Evolutionary conservation across 2,888 invertebrate genomes (phyloP).

Genomic region (Xanthia togata): DNA sequence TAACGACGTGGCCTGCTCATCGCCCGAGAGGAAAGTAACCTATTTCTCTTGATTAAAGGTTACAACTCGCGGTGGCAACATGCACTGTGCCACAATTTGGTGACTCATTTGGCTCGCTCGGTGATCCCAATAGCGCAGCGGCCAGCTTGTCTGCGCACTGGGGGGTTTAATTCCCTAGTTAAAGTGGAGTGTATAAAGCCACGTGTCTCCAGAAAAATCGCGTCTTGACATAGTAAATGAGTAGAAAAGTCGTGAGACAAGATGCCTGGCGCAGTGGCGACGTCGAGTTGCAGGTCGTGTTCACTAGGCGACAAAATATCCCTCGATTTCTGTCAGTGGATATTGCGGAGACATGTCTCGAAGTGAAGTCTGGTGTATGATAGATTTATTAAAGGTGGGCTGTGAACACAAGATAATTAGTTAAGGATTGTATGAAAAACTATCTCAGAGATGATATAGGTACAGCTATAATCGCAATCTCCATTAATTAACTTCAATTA

Average conservation of each 20-base stretch:
- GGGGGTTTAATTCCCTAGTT: slow-evolving; percentile 36
- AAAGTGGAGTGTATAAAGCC: neutral
- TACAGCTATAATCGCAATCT: neutral
- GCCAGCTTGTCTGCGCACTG: slow-evolving; percentile 23
- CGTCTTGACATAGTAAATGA: neutral
- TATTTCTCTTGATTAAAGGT: slow-evolving; percentile 42
- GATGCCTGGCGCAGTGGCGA: neutral
- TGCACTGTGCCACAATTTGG: slow-evolving; percentile 16
- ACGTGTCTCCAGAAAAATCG: neutral
- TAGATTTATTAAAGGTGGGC: too few species aligned
- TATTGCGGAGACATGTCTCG: neutral
- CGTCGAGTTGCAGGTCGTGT: neutral
- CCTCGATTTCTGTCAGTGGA: neutral
- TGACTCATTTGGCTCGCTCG: slow-evolving; percentile 42
- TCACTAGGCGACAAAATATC: neutral
- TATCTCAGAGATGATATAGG: too few species aligned
- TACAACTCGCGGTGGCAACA: slow-evolving; percentile 14
- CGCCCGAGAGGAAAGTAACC: slow-evolving; percentile 13
- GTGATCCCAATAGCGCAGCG: slow-evolving; percentile 39
- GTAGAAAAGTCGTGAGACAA: neutral
- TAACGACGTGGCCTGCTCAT: neutral
- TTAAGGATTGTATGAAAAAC: too few species aligned
- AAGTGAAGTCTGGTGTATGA: neutral
- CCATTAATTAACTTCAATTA: slow-evolving; percentile 12
- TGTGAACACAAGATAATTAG: too few species aligned